Percentiles rank a stretch among this genome's conserved stretches.
phyloP scores from a whole-genome alignment of 2,797 vertebrate genomes.

The Danio aesculapii region DNA sequence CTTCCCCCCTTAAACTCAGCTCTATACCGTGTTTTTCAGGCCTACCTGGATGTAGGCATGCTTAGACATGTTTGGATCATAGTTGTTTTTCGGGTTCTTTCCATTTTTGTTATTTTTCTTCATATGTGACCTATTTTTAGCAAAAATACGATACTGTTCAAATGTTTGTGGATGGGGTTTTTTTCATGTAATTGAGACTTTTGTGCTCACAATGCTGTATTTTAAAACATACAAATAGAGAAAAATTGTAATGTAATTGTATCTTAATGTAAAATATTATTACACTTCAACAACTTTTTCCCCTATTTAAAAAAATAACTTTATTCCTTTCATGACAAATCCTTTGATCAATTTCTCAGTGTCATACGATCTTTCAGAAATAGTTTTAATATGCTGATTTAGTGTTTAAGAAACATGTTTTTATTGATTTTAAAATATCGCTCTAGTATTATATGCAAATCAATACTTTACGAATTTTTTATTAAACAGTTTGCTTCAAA shows the following conservation, averaged over 20 bases:
- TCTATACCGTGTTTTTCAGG: slow-evolving; percentile 40
- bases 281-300: background rate
- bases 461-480: too few relatives aligned
- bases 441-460: too few relatives aligned
- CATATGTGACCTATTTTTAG: background rate
- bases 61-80: slow-evolving; percentile 36
- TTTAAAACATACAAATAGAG: background rate
- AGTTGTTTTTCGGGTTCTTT: slow-evolving; percentile 2
- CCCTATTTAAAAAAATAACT: background rate
- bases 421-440: too few relatives aligned
- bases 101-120: background rate
- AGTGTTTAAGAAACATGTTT: background rate
- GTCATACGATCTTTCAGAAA: too few relatives aligned
- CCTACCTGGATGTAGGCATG: slow-evolving; percentile 31
- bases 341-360: background rate
- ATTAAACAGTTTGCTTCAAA: too few relatives aligned
- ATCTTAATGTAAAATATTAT: background rate
- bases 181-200: background rate
- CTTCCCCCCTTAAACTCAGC: slow-evolving; percentile 14
- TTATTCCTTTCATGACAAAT: background rate
- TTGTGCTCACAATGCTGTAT: background rate
- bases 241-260: too few relatives aligned
- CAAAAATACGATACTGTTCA: background rate
- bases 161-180: background rate
- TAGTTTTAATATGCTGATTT: too few relatives aligned